Percentiles rank a stretch among this genome's conserved stretches.
Evolutionary conservation across 2,113 vertebrate species (phyloP).

Genomic region (Capricornis sumatraensis): DNA sequence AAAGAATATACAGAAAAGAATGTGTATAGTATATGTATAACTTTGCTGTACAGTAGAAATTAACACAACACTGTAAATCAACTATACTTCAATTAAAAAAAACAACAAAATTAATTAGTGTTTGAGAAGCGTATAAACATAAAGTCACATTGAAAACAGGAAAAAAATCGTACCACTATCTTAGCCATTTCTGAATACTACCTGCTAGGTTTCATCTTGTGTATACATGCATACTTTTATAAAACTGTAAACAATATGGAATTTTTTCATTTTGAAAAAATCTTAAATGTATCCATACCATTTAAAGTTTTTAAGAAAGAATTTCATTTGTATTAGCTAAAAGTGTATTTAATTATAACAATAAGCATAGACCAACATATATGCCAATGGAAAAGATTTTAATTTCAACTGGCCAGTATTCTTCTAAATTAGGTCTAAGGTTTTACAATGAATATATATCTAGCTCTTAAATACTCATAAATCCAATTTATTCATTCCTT

Average conservation of each 20-base stretch:
- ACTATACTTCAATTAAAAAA: not conserved
- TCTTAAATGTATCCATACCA: not conserved
- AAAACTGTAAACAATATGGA: not conserved
- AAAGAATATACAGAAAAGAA: not conserved
- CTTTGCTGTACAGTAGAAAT: not conserved
- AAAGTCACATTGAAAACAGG: not conserved
- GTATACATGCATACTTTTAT: not conserved
- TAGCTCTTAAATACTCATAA: slow-evolving; percentile 12
- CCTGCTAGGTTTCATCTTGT: not conserved
- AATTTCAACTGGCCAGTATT: not conserved
- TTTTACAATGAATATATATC: not conserved
- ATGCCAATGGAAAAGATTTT: not conserved
- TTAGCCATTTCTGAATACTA: not conserved
- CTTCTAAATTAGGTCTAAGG: slow-evolving; percentile 21
- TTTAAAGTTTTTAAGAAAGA: not conserved
- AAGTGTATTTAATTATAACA: slow-evolving; percentile 33
- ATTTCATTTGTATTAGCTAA: slow-evolving; percentile 33
- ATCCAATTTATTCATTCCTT: slow-evolving; percentile 15
- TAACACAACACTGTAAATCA: not conserved
- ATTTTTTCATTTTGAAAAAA: slow-evolving; percentile 1
- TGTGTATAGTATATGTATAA: not conserved
- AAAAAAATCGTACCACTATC: not conserved
- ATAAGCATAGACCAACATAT: not conserved
- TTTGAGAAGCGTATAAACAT: slow-evolving; percentile 12
- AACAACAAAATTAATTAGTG: not conserved